These are phyloP conservation scores for Philopotamus ludificatus DNA, from an alignment of 1,140 invertebrate genomes.

Conservation along the genomic window DNA sequence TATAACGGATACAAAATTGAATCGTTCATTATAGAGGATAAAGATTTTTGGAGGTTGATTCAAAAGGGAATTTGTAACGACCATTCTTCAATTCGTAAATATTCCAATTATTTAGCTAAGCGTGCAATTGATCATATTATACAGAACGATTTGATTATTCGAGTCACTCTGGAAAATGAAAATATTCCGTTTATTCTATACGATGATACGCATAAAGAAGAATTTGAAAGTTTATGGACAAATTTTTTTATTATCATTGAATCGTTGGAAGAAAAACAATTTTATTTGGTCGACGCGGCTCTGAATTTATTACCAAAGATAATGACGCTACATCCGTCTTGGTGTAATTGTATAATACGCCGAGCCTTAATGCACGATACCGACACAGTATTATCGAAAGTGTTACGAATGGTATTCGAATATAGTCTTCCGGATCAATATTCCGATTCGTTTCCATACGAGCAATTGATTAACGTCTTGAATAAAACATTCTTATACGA, in stretches of 20 bases:
- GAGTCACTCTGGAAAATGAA: constrained; percentile 7
- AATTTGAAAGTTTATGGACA: constrained; percentile 40
- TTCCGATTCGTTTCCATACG: constrained; percentile 23
- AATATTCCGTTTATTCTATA: constrained; percentile 20
- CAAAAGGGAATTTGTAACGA: constrained; percentile 29
- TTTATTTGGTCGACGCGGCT: constrained; percentile 44
- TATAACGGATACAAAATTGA: constrained; percentile 14
- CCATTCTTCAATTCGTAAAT: constrained; percentile 38
- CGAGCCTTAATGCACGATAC: constrained; percentile 32
- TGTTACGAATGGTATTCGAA: constrained; percentile 31
- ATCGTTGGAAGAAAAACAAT: constrained; percentile 46
- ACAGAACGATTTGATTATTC: constrained; percentile 12
- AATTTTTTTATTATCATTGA: constrained; percentile 46
- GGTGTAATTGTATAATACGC: constrained; percentile 42
- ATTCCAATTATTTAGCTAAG: constrained; percentile 37
- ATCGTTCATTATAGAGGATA: constrained; percentile 29
- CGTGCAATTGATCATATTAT: constrained; percentile 28
- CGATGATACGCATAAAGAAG: constrained; percentile 16
- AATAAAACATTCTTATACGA: constrained; percentile 36
- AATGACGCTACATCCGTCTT: constrained; percentile 39
- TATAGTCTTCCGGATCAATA: not conserved
- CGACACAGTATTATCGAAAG: constrained; percentile 21
- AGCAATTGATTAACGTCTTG: constrained; percentile 29
- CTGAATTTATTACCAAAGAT: constrained; percentile 43
- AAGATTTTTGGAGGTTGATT: constrained; percentile 40